A percentile compares a stretch with the other conserved stretches of the same genome.
phyloP scores from a whole-genome alignment of 37 sponge, comb jelly and placozoan species.

The Bolinopsis microptera region DNA sequence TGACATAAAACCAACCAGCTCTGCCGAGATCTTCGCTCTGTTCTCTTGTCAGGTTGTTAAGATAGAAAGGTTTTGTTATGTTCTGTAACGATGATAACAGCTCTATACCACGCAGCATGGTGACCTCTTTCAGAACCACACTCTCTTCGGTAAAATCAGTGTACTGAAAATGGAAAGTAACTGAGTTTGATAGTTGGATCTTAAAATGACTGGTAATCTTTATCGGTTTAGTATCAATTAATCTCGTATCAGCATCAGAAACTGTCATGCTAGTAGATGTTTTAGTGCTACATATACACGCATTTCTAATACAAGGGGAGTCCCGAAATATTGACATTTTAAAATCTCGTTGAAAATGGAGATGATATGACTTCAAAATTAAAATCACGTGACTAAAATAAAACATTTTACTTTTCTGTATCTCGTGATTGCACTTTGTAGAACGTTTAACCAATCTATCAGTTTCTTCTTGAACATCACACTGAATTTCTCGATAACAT shows the following conservation, averaged over 20 bases:
- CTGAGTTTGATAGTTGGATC: no score
- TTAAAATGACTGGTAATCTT: no score
- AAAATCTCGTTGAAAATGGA: no score
- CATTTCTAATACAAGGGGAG: no score
- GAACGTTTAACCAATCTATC: neutral
- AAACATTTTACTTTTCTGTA: conserved; percentile 65
- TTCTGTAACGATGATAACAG: conserved; percentile 17
- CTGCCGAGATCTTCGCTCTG: conserved; percentile 64
- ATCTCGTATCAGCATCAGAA: neutral
- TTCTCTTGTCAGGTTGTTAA: conserved; percentile 20
- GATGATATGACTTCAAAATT: no score
- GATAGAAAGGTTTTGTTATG: conserved; percentile 53
- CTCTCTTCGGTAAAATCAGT: conserved; percentile 62
- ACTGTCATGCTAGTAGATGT: no score
- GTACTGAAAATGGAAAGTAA: conserved; percentile 33
- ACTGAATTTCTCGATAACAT: neutral
- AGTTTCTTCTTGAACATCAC: neutral
- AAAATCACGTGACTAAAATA: no score
- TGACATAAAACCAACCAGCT: neutral
- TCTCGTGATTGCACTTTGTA: neutral
- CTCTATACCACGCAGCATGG: conserved; percentile 50
- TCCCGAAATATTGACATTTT: no score
- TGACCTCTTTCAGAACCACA: conserved; percentile 55
- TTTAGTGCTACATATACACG: no score
- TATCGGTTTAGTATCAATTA: neutral